These are phyloP conservation scores for Drosophila nigromelanica DNA, from an alignment of 1,140 invertebrate genomes.

Conservation along the genomic window DNA sequence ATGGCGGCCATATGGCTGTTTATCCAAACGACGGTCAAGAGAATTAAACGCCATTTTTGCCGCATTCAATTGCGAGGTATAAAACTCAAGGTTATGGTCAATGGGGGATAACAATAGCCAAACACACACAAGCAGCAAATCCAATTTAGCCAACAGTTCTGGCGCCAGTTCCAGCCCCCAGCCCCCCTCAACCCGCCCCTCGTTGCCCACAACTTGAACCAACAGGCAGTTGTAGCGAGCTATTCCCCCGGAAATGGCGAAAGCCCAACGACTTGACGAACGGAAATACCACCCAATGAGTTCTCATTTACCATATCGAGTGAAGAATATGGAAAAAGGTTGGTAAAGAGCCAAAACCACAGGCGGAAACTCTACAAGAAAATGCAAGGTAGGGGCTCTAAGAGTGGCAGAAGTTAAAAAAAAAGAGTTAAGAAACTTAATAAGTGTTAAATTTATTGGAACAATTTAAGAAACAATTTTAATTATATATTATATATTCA, in stretches of 20 bases:
- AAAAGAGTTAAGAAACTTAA: too few species aligned
- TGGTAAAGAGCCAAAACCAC: not conserved
- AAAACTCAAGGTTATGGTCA: conserved; percentile 41
- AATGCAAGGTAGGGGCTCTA: not conserved
- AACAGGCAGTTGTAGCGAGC: conserved; percentile 13
- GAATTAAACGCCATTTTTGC: conserved; percentile 30
- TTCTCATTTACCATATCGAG: conserved; percentile 1
- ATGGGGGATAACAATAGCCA: not conserved
- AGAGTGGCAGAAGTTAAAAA: too few species aligned
- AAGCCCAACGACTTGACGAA: conserved; percentile 12
- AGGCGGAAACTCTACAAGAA: not conserved
- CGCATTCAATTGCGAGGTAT: conserved; percentile 35
- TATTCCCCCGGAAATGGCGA: conserved; percentile 31
- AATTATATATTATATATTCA: too few species aligned
- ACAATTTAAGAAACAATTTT: too few species aligned
- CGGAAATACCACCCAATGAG: conserved; percentile 27
- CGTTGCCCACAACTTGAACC: conserved; percentile 11
- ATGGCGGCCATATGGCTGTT: conserved; percentile 1
- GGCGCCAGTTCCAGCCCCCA: not conserved
- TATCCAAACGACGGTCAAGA: conserved; percentile 2
- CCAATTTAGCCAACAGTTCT: conserved; percentile 8
- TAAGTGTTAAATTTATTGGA: too few species aligned
- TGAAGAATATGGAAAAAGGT: not conserved
- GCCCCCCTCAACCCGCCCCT: not conserved
- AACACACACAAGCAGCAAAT: conserved; percentile 7